phyloP scores from a whole-genome alignment of 2,888 invertebrate species.

The Tribolium freemani region DNA sequence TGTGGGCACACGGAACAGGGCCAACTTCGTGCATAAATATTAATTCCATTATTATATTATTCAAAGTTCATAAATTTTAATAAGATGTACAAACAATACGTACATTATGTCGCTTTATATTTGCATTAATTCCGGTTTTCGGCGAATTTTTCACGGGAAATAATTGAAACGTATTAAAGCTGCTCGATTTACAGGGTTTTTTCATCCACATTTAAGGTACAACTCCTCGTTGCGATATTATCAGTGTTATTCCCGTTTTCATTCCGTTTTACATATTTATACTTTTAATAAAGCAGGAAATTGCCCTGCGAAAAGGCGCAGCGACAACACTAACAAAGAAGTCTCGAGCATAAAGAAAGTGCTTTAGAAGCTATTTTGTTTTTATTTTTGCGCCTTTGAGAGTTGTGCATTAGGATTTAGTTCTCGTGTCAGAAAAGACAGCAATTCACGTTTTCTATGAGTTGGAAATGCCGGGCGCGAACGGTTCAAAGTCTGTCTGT shows the following conservation, averaged over 20 bases:
- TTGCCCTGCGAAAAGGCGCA: conserved; percentile 52
- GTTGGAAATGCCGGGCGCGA: conserved; percentile 31
- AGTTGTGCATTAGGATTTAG: conserved; percentile 47
- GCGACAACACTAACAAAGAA: conserved; percentile 47
- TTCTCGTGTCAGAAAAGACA: conserved; percentile 47
- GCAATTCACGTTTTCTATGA: conserved; percentile 44
- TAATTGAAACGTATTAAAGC: background rate
- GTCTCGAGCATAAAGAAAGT: conserved; percentile 45
- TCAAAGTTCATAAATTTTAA: conserved; percentile 44
- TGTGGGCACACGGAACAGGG: conserved; percentile 34
- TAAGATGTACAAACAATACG: conserved; percentile 45
- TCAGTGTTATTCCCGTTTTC: conserved; percentile 57
- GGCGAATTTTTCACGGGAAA: conserved; percentile 24
- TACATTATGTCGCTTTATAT: conserved; percentile 37
- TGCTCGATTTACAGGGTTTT: background rate
- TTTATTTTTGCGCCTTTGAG: conserved; percentile 42
- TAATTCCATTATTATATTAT: conserved; percentile 43
- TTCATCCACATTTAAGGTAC: background rate
- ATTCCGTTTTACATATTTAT: conserved; percentile 60
- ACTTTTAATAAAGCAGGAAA: conserved; percentile 60
- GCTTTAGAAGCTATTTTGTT: conserved; percentile 45
- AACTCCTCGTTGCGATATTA: conserved; percentile 48
- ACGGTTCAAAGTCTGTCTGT: conserved; percentile 28
- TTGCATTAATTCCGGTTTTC: conserved; percentile 22
- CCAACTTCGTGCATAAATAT: conserved; percentile 41